Evolutionary conservation across 1,140 invertebrate species (phyloP).

Genomic region (Oncopeltus fasciatus): DNA sequence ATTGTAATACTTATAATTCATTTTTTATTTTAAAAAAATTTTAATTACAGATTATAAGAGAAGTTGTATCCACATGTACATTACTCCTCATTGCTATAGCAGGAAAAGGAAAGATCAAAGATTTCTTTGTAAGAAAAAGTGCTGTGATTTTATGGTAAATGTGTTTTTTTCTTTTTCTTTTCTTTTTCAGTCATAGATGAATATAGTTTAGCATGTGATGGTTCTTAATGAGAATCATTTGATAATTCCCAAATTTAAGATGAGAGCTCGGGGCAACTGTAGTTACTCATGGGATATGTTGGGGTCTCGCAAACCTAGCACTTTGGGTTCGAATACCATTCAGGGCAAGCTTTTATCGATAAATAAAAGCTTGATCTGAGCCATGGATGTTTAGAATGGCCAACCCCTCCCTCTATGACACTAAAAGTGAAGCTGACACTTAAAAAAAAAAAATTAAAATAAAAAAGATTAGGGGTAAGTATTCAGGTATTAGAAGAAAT

Average conservation of each 20-base stretch:
- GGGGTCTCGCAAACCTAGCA: background rate
- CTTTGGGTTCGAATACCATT: background rate
- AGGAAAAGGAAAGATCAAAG: constrained; percentile 41
- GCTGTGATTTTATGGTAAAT: constrained; percentile 43
- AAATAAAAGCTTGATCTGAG: too few species aligned
- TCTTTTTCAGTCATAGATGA: too few species aligned
- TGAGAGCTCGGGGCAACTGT: background rate
- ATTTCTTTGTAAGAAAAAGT: constrained; percentile 54
- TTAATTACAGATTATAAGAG: constrained; percentile 47
- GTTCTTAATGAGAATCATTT: background rate
- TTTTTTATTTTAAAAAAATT: too few species aligned
- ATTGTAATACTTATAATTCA: too few species aligned
- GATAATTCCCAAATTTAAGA: background rate
- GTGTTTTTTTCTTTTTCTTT: background rate
- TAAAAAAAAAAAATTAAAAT: too few species aligned
- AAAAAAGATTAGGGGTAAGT: too few species aligned
- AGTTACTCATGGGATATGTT: background rate
- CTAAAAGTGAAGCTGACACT: too few species aligned
- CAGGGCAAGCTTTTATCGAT: too few species aligned
- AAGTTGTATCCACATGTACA: constrained; percentile 65
- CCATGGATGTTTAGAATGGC: too few species aligned
- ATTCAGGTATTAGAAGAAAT: too few species aligned
- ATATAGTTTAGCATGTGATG: background rate
- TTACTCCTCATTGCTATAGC: constrained; percentile 54
- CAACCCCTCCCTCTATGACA: too few species aligned